A percentile compares a stretch with the other conserved stretches of the same genome.
phyloP scores from a whole-genome alignment of 2,888 invertebrate species.

The Xanthorhoe spadicearia region DNA sequence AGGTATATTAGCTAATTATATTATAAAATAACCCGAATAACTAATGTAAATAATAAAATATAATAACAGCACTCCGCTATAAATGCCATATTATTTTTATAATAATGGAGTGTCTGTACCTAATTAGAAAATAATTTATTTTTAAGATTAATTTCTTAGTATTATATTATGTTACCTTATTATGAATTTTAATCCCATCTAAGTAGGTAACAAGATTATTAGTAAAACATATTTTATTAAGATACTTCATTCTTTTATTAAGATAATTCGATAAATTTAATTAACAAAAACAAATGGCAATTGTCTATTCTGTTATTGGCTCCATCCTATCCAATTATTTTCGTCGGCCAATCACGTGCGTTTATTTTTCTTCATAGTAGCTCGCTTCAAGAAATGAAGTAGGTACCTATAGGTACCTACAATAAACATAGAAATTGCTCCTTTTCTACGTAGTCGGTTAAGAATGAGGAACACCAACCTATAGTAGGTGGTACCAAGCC shows the following conservation, averaged over 20 bases:
- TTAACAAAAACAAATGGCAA: too few relatives aligned
- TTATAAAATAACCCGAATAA: constrained; percentile 42
- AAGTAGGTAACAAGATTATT: constrained; percentile 5
- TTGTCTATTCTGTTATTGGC: too few relatives aligned
- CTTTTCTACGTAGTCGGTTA: too few relatives aligned
- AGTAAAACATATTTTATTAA: not conserved
- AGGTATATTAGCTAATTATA: constrained; percentile 45
- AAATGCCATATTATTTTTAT: constrained; percentile 80
- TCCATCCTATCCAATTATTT: too few relatives aligned
- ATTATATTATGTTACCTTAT: constrained; percentile 33
- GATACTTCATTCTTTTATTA: not conserved
- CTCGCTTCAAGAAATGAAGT: too few relatives aligned
- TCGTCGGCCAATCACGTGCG: too few relatives aligned
- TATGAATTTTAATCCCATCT: constrained; percentile 23
- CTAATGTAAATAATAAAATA: constrained; percentile 62
- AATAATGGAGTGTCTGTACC: constrained; percentile 38
- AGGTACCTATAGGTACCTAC: too few relatives aligned
- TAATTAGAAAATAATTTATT: constrained; percentile 8
- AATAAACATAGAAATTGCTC: too few relatives aligned
- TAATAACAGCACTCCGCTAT: constrained; percentile 57
- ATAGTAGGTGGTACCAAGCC: too few relatives aligned
- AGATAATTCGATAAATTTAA: too few relatives aligned
- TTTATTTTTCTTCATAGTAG: too few relatives aligned
- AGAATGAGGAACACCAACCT: too few relatives aligned
- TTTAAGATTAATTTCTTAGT: constrained; percentile 28